phyloP scores from a whole-genome alignment of 2,113 vertebrate genomes.

The Colistium nudipinnis region DNA sequence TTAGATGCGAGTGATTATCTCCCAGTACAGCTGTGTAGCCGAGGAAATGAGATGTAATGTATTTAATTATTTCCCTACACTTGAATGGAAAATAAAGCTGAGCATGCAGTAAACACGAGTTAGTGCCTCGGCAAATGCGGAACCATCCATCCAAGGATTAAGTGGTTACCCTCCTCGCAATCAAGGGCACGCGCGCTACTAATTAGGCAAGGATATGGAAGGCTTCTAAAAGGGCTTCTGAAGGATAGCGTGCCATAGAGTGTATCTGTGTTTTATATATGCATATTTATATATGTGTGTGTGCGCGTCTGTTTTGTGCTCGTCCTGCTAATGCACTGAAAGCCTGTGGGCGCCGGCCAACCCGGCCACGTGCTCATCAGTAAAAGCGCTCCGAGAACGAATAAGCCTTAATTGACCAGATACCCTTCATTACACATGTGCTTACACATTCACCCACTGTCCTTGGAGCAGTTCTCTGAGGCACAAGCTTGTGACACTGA shows the following conservation, averaged over 20 bases:
- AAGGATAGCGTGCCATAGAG: constrained; percentile 52
- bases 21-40: constrained; percentile 45
- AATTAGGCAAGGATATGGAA: constrained; percentile 60
- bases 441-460: constrained; percentile 66
- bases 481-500: constrained; percentile 43
- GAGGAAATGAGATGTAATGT: constrained; percentile 60
- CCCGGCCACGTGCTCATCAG: constrained; percentile 60
- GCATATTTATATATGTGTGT: neutral
- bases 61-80: constrained; percentile 61
- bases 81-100: constrained; percentile 62
- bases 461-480: constrained; percentile 57
- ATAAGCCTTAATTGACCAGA: constrained; percentile 79
- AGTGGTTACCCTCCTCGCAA: constrained; percentile 56
- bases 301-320: constrained; percentile 43
- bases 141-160: constrained; percentile 55
- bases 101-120: constrained; percentile 49
- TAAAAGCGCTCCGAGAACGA: constrained; percentile 77
- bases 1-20: constrained; percentile 66
- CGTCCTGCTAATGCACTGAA: constrained; percentile 70
- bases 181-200: constrained; percentile 59
- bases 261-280: constrained; percentile 41
- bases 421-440: constrained; percentile 77
- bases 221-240: constrained; percentile 50
- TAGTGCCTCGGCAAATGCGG: constrained; percentile 32
- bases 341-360: constrained; percentile 72